Conservation (phyloP, 2,888 invertebrate genomes). For the Melangyna quadrimaculata region DNA sequence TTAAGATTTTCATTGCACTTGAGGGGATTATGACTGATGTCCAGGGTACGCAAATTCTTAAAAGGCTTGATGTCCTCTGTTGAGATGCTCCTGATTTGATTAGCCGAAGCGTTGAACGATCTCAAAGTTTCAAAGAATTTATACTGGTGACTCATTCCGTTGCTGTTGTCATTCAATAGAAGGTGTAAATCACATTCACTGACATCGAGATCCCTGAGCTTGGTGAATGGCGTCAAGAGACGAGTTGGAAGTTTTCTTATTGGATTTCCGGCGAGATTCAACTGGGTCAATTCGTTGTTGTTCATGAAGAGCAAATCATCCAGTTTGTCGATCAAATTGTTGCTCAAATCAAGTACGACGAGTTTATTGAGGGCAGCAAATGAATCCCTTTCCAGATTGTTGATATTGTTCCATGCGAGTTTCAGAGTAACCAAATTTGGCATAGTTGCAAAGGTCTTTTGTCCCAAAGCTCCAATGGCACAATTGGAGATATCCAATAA, state of each 20-base stretch:
- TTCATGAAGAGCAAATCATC: conserved; percentile 85
- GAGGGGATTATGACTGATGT: conserved; percentile 85
- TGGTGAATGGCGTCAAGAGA: conserved; percentile 85
- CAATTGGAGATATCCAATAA: conserved; percentile 89
- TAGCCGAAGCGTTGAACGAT: conserved; percentile 82
- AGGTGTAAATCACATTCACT: conserved; percentile 86
- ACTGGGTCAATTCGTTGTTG: conserved; percentile 84
- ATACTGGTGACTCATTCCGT: conserved; percentile 76
- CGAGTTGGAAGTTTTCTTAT: conserved; percentile 85
- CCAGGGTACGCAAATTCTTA: conserved; percentile 81
- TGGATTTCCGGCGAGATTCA: conserved; percentile 88
- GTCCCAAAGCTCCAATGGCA: conserved; percentile 84
- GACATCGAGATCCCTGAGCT: conserved; percentile 86
- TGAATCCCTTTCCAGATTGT: conserved; percentile 82
- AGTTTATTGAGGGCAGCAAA: conserved; percentile 84
- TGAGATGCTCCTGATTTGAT: conserved; percentile 78
- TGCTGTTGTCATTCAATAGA: conserved; percentile 84
- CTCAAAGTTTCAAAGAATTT: conserved; percentile 83
- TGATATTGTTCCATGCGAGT: conserved; percentile 86
- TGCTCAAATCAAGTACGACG: conserved; percentile 87
- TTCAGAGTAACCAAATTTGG: conserved; percentile 86
- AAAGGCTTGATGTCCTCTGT: conserved; percentile 77
- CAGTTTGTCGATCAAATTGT: conserved; percentile 85
- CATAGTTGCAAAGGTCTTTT: conserved; percentile 87
- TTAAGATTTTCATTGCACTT: conserved; percentile 87